Evolutionary conservation across 2,888 invertebrate species (phyloP).

Genomic region (Drosophila paranaensis): DNA sequence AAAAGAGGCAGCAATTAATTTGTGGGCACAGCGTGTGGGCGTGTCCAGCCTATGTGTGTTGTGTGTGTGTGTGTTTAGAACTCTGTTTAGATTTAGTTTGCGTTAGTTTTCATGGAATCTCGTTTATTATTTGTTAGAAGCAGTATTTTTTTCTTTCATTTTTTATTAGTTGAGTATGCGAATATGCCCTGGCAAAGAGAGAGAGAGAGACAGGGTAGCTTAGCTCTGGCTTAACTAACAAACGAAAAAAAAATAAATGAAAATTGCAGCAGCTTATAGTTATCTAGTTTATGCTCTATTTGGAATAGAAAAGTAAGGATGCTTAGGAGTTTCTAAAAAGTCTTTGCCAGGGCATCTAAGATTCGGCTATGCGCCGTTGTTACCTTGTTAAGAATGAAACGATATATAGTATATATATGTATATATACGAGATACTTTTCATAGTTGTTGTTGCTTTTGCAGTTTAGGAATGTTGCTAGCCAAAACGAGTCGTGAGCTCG

Average conservation of each 20-base stretch:
- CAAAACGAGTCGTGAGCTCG: conserved; percentile 63
- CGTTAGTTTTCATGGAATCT: conserved; percentile 28
- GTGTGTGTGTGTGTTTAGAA: conserved; percentile 10
- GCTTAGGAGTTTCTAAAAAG: not conserved
- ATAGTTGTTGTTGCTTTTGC: conserved; percentile 8
- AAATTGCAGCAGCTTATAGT: not conserved
- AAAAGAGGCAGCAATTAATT: conserved; percentile 51
- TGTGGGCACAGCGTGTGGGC: conserved; percentile 24
- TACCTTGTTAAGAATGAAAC: not conserved
- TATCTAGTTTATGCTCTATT: not conserved
- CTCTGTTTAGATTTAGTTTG: conserved; percentile 26
- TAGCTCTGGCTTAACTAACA: not conserved
- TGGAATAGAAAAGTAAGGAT: not conserved
- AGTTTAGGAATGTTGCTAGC: conserved; percentile 53
- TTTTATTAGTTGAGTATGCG: not conserved
- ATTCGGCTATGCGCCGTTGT: conserved; percentile 1
- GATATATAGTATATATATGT: conserved; percentile 5
- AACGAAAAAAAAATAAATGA: not conserved
- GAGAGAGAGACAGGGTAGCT: not conserved
- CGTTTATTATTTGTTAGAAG: conserved; percentile 21
- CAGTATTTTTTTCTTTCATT: conserved; percentile 7
- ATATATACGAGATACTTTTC: conserved; percentile 3
- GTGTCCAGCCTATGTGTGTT: not conserved
- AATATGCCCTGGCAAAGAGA: conserved; percentile 29
- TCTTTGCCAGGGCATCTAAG: conserved; percentile 40